Base-by-base conservation (phyloP, 2,888 invertebrate species). In the Lochmaea capreae region DNA sequence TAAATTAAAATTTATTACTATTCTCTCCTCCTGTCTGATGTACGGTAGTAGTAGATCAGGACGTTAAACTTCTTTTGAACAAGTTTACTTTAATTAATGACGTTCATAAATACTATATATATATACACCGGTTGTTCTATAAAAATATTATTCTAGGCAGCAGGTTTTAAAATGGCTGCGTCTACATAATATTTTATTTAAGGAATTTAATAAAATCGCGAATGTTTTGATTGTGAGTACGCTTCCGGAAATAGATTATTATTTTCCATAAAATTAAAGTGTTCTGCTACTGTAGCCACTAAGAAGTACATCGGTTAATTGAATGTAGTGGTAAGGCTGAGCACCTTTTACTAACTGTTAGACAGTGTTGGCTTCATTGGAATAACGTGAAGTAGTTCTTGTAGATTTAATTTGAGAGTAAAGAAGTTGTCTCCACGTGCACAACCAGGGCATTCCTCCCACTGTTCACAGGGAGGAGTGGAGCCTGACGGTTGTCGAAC, bases 31-130 rank as follows among this genome's bases (percentile, higher is more conserved):
- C 52, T 67, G 67, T 59, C 46, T 26, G 46, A 26, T 57, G 72
- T 72, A 33, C 76, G 71, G 76, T 72, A 74, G 72, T 71, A 70
- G 72, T 72, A 70, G 63, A 74, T 76, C 72, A 59, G 74, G 71
- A 74, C 67, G 70, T 74, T 76, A 74, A 72, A 71, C 72, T 74
- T 76, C 72, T 72, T 76, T 70, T 65, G 76, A 72, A 74, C 74
- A 65, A 70, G 74, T 71, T 73, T 46, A 43, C 58, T 67, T 68
- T 71, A 76, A 76, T 76, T 76, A 74, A 74, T 76, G 65, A 69
- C 67, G 67, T 74, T 74, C 74, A 72, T 72, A 76, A 52, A 52
- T 61, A 16, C 33, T 16, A 54, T 54, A 54, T 54, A 4, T 5
- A 5, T 54, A 54, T 59, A 74, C 68, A 76, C 76, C 74, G 74